Percentiles rank a stretch among this genome's conserved stretches.
These are phyloP conservation scores for Aphidius gifuensis DNA, from an alignment of 1,140 invertebrate genomes.

Conservation along the genomic window DNA sequence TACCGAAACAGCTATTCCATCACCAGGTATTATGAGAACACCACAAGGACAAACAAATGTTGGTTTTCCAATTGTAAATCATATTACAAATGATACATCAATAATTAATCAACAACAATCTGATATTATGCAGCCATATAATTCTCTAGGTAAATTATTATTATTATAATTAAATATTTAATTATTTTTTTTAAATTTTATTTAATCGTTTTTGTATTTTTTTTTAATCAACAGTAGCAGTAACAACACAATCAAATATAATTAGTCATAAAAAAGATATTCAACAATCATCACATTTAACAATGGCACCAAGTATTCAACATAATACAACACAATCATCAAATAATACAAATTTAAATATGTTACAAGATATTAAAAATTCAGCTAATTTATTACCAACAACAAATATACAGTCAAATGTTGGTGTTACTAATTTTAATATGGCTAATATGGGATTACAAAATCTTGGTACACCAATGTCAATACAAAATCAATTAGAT, in stretches of 20 bases:
- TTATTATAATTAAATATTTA: background rate
- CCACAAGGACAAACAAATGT: constrained; percentile 38
- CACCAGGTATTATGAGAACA: constrained; percentile 44
- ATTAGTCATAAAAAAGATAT: constrained; percentile 41
- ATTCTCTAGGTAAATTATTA: constrained; percentile 44
- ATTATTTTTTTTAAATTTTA: background rate
- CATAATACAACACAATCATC: constrained; percentile 30
- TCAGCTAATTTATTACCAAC: constrained; percentile 45
- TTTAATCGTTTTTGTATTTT: constrained; percentile 17
- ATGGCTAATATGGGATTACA: constrained; percentile 42
- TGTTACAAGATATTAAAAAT: constrained; percentile 45
- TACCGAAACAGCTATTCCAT: constrained; percentile 42
- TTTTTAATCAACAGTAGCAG: constrained; percentile 32
- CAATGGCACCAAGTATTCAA: constrained; percentile 27
- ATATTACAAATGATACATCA: constrained; percentile 34
- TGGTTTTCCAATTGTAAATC: constrained; percentile 42
- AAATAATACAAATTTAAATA: constrained; percentile 40
- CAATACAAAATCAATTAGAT: constrained; percentile 47
- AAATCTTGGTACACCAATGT: constrained; percentile 32
- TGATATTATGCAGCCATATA: constrained; percentile 50
- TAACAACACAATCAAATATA: constrained; percentile 40
- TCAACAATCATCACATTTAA: constrained; percentile 13
- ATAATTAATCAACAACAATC: constrained; percentile 37
- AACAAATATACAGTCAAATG: constrained; percentile 36
- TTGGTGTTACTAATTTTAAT: constrained; percentile 42